phyloP scores from a whole-genome alignment of 1,140 invertebrate genomes.

The Ips typographus region DNA sequence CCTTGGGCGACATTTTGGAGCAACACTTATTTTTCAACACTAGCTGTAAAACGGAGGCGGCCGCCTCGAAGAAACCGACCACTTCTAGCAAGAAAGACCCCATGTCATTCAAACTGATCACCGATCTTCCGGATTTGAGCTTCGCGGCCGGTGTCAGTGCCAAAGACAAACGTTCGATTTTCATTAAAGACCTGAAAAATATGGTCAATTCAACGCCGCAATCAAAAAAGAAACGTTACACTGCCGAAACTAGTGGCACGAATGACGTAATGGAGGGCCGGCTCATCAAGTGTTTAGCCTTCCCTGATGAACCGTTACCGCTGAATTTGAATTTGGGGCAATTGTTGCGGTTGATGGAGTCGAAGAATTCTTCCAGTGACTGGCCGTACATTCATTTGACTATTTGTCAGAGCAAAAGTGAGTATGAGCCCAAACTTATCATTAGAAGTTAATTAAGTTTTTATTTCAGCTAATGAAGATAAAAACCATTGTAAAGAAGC shows the following conservation, averaged over 20 bases:
- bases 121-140: slow-evolving; percentile 64
- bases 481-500: slow-evolving; percentile 35
- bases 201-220: slow-evolving; percentile 44
- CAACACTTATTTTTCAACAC: slow-evolving; percentile 55
- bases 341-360: slow-evolving; percentile 47
- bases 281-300: slow-evolving; percentile 45
- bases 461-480: slow-evolving; percentile 37
- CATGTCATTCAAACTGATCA: slow-evolving; percentile 46
- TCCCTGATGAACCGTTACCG: slow-evolving; percentile 47
- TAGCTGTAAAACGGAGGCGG: slow-evolving; percentile 39
- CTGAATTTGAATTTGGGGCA: slow-evolving; percentile 48
- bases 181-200: slow-evolving; percentile 75
- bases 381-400: slow-evolving; percentile 49
- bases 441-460: neutral
- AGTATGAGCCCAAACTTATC: slow-evolving; percentile 18
- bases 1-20: slow-evolving; percentile 56
- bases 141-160: slow-evolving; percentile 79
- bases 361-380: slow-evolving; percentile 42
- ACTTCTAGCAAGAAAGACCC: slow-evolving; percentile 16
- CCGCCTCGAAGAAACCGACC: slow-evolving; percentile 32
- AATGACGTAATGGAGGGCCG: slow-evolving; percentile 43
- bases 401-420: slow-evolving; percentile 48
- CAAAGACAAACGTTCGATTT: slow-evolving; percentile 80
- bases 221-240: slow-evolving; percentile 50
- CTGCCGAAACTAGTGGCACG: slow-evolving; percentile 21